Evolutionary conservation across 2,888 invertebrate species (phyloP), one percentile per base, ranked within the genome.

Genomic region (Tubulanus polymorphus): DNA sequence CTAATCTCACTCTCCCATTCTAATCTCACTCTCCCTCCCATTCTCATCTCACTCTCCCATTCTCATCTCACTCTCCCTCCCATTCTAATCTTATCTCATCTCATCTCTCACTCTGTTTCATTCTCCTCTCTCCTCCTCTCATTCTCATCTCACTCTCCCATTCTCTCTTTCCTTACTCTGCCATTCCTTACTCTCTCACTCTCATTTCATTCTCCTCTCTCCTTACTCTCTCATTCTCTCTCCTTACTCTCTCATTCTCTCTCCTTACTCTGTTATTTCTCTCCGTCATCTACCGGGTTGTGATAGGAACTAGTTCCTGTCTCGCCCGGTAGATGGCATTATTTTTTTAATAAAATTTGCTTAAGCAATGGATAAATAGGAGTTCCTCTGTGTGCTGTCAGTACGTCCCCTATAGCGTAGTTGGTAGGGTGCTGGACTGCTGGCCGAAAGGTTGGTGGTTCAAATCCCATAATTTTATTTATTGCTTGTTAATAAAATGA

Each of bases 71-170:
- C 15, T 26, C n/a, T 35, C 26, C 10, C 45, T 20, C 26, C 20
- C 12, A n/a, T 27, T 23, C 41, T 20, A 37, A 28, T 37, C 28
- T n/a, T 15, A 48, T 45, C 37, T 23, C 26, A 29, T 20, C 30
- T 26, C 29, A 29, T 49, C 26, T 32, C 18, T 15, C 48, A 54
- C 32, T 46, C 25, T 37, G 27, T 53, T 48, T 32, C 1, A 12
- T 52, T 26, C 49, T 49, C 23, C 27, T 37, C 25, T 28, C 20
- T 30, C 27, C 28, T 53, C 25, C 37, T 37, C 48, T 27, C 23
- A 3, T 12, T 23, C 49, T 47, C 41, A 12, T 32, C 79, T 12
- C 79, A 55, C 26, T 56, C 55, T 64, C 67, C 28, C 71, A 70
- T 32, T 32, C n/a, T 74, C n/a, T 46, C 62, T 64, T 37, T 72